Evolutionary conservation across 2,113 vertebrate species (phyloP).

Genomic region (Argyrosomus japonicus): DNA sequence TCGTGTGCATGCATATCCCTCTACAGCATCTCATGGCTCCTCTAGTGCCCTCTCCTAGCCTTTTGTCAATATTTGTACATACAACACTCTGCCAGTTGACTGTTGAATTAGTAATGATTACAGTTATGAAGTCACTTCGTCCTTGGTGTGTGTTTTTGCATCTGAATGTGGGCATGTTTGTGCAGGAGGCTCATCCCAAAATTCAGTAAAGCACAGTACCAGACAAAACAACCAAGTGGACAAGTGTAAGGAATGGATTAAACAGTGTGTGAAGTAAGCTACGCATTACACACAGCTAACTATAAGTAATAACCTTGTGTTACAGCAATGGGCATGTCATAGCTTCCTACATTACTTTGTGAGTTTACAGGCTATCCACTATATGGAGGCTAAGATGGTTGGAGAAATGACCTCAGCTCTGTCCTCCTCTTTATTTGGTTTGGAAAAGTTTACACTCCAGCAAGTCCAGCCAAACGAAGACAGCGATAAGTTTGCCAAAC

Average conservation of each 20-base stretch:
- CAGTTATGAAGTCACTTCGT: constrained; percentile 22
- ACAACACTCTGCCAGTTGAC: constrained; percentile 1
- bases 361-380: neutral
- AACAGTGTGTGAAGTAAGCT: neutral
- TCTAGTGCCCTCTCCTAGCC: constrained; percentile 18
- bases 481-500: too few species aligned
- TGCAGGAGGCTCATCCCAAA: neutral
- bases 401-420: too few species aligned
- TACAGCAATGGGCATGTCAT: neutral
- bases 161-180: neutral
- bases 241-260: neutral
- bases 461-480: too few species aligned
- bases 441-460: too few species aligned
- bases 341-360: neutral
- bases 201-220: neutral
- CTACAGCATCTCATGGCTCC: neutral
- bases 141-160: neutral
- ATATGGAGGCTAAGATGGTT: neutral
- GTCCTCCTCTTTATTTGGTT: too few species aligned
- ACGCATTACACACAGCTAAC: too few species aligned
- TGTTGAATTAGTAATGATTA: constrained; percentile 55
- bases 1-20: neutral
- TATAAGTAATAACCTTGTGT: neutral
- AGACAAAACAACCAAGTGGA: neutral
- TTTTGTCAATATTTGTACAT: constrained; percentile 46